These are phyloP conservation scores for Acrocephalus kingi DNA, from an alignment of 2,113 vertebrate genomes.

Conservation along the genomic window DNA sequence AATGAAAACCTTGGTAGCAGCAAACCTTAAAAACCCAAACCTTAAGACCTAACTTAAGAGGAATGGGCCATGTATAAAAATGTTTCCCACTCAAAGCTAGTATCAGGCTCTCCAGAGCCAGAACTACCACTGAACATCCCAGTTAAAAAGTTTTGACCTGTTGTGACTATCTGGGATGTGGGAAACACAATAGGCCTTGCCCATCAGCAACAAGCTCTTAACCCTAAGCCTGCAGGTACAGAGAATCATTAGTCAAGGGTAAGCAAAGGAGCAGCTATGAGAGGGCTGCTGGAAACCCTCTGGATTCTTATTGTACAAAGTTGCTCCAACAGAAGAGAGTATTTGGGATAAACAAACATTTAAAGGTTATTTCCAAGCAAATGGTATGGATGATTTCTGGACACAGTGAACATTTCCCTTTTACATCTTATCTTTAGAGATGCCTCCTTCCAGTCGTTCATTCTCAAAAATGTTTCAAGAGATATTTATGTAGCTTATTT, in stretches of 20 bases:
- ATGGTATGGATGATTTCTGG: background rate
- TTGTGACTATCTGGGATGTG: background rate
- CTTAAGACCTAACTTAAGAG: background rate
- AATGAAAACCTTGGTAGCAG: background rate
- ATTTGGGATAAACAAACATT: background rate
- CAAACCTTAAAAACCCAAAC: background rate
- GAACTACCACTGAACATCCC: background rate
- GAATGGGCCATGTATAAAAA: background rate
- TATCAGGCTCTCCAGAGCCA: background rate
- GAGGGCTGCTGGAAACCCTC: background rate
- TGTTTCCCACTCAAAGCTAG: background rate
- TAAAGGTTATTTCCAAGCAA: background rate
- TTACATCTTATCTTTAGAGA: background rate
- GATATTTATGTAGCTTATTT: background rate
- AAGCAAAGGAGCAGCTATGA: background rate
- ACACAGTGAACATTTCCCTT: background rate
- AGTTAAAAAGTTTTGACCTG: background rate
- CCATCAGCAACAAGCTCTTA: background rate
- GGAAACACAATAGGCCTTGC: background rate
- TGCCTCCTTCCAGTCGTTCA: background rate
- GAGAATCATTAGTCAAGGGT: background rate
- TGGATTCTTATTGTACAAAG: background rate
- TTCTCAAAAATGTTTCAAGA: background rate
- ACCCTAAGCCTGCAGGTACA: background rate
- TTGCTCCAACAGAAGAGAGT: background rate